Evolutionary conservation across 2,797 vertebrate species (phyloP).

Genomic region (Hipposideros larvatus): DNA sequence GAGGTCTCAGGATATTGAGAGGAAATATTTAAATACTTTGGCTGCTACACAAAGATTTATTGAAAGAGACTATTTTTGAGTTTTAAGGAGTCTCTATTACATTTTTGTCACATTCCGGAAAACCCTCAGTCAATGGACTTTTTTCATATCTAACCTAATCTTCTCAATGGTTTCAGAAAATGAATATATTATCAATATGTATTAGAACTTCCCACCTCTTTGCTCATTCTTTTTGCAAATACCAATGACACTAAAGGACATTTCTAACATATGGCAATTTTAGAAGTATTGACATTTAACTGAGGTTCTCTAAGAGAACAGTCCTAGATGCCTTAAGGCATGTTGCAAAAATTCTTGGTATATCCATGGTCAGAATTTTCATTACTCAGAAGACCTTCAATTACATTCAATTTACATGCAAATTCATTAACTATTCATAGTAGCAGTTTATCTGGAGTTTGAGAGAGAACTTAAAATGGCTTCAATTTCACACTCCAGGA

Average conservation of each 20-base stretch:
- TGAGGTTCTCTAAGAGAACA: not conserved
- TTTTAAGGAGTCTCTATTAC: not conserved
- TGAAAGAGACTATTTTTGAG: not conserved
- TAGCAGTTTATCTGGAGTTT: not conserved
- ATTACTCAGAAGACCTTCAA: not conserved
- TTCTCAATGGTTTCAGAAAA: not conserved
- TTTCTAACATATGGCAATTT: not conserved
- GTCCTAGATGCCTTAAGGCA: too few species aligned
- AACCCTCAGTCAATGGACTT: not conserved
- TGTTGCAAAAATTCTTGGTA: not conserved
- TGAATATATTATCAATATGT: not conserved
- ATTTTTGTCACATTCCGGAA: not conserved
- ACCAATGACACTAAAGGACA: not conserved
- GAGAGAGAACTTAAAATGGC: not conserved
- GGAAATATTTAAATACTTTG: not conserved
- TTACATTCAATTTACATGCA: not conserved
- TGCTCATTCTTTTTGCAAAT: not conserved
- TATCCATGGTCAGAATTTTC: not conserved
- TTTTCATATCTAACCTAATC: not conserved
- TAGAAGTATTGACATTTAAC: not conserved
- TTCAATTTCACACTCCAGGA: not conserved
- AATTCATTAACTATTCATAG: not conserved
- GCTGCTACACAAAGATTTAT: not conserved
- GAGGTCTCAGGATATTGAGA: not conserved
- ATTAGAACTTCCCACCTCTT: not conserved